These are phyloP conservation scores for Amitus sp. DNA, from an alignment of 2,888 invertebrate genomes.

Conservation along the genomic window DNA sequence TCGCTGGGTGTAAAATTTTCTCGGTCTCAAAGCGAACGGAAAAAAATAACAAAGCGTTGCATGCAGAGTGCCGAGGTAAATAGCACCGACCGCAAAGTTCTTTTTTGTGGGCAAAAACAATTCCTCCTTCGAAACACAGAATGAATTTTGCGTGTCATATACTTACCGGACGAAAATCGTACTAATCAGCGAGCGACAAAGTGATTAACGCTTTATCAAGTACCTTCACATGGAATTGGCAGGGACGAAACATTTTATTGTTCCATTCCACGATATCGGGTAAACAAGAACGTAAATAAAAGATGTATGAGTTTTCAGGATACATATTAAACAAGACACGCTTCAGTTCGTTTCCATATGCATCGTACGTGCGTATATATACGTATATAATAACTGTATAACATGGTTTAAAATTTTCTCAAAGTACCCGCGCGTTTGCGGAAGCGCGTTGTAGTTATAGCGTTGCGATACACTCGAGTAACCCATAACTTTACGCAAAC, in stretches of 20 bases:
- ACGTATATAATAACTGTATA: slow-evolving; percentile 37
- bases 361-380: slow-evolving; percentile 30
- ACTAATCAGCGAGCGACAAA: no score
- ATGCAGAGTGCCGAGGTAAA: not conserved
- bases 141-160: not conserved
- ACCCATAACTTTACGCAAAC: slow-evolving; percentile 20
- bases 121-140: no score
- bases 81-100: no score
- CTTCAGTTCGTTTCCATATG: no score
- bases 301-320: slow-evolving; percentile 28
- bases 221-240: no score
- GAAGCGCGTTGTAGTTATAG: slow-evolving; percentile 8
- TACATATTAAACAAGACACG: slow-evolving; percentile 31
- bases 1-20: not conserved
- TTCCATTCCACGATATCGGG: not conserved
- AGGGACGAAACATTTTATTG: not conserved
- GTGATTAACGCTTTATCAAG: no score
- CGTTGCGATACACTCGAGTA: slow-evolving; percentile 25
- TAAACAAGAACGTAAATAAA: slow-evolving; percentile 8
- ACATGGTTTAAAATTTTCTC: slow-evolving; percentile 31
- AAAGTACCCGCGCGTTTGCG: slow-evolving; percentile 20
- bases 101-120: no score
- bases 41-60: not conserved
- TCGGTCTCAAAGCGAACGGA: not conserved
- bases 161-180: slow-evolving; percentile 14